Base-by-base conservation (phyloP, 2,797 vertebrate species). In the Astyanax mexicanus region DNA sequence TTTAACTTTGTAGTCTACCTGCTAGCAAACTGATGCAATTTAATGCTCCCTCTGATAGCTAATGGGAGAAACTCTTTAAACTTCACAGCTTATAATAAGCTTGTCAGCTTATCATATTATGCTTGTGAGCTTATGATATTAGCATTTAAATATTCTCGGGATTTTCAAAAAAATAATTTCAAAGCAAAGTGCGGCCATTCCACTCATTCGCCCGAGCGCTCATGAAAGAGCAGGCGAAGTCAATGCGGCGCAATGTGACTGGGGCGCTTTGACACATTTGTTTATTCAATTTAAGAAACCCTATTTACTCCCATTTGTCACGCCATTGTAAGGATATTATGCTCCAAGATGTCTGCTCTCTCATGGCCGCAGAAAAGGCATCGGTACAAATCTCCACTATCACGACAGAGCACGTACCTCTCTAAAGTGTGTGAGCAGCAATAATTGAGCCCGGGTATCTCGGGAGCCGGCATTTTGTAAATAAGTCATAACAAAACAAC, bases 101-200 rank as follows among this genome's bases (percentile, higher is more conserved):
- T 93, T 93, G 92, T 94, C 93, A 94, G 90, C 90, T 94, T 94
- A 94, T 93, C 92, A 93, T 91, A 94, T 94, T 93, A 94, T 92
- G 88, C 90, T 89, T 92, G 92, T 94, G 93, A 93, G 93, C 93
- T 94, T 93, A 94, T 92, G 86, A 93, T 92, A 94, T 94, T 93
- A 94, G 92, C 91, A 94, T 94, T 94, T 93, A 92, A 92, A 93
- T 93, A 90, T 93, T 90, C 89, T 81, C 54, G 54, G 85, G 85
- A 66, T 85, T 87, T 84, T 69, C 57, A 68, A 85, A 89, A 89
- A 85, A 89, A 89, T 91, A 92, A 92, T 92, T 91, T 93, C 89
- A 93, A 92, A 91, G 89, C 90, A 86, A 83, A 84, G 87, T 84
- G 88, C 86, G 88, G 86, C 84, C 87, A 82, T 90, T 90, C 90